Conservation (phyloP, 2,113 vertebrate species). For the Notechis scutatus region DNA sequence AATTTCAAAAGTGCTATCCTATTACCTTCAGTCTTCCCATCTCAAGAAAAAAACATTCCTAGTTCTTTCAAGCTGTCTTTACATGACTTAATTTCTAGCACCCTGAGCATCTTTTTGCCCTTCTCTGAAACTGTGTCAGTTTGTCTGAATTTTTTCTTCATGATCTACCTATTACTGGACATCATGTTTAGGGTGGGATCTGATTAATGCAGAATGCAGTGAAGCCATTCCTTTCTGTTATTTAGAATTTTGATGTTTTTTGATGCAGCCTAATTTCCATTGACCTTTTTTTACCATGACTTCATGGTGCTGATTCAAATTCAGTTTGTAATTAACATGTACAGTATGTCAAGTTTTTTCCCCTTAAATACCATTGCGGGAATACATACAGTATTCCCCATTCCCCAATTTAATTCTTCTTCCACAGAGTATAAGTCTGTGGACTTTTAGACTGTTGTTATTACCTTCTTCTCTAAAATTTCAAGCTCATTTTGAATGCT, state of each 20-base stretch:
- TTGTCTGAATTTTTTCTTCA: not conserved
- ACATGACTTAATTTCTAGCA: not conserved
- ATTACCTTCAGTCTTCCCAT: not conserved
- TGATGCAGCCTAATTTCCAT: not conserved
- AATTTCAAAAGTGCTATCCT: not conserved
- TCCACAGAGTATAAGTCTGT: not conserved
- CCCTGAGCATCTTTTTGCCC: not conserved
- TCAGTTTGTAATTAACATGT: not conserved
- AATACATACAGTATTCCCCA: not conserved
- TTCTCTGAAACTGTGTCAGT: not conserved
- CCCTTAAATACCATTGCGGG: not conserved
- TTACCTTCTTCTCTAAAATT: not conserved
- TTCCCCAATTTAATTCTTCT: not conserved
- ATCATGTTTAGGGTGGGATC: not conserved
- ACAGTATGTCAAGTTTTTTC: not conserved
- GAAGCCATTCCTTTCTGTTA: not conserved
- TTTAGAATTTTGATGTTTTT: not conserved
- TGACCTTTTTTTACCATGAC: not conserved
- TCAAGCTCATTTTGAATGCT: not conserved
- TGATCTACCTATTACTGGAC: not conserved
- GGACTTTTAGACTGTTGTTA: not conserved
- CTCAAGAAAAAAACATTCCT: not conserved
- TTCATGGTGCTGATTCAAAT: not conserved
- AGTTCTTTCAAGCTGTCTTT: not conserved
- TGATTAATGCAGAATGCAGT: not conserved